Evolutionary conservation across 2,888 invertebrate species (phyloP), one percentile per base, ranked within the genome.

Genomic region (Caenorhabditis plicata): DNA sequence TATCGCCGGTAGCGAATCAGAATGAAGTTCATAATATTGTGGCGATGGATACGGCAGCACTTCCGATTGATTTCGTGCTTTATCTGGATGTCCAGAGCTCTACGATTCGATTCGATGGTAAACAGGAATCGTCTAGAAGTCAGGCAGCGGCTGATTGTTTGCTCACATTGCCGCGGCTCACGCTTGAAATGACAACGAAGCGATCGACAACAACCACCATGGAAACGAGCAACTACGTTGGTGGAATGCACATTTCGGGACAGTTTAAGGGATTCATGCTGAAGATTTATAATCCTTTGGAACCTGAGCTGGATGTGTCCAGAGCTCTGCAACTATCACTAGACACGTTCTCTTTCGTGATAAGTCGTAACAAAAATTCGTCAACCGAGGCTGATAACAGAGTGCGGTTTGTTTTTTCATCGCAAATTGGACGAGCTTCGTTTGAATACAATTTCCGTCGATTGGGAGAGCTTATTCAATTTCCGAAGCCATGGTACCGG

Each of bases 371-470:
- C 38, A 75, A 77, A 45, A 77, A 73, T 38, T 65, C 73, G 5
- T 53, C 66, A 13, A 55, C 29, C 9, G 74, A 75, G 36, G 47
- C 48, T 3, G 75, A 75, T 27, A 75, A 75, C 53, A 49, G 65
- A 35, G 75, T 76, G 31, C 53, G 71, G 46, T 50, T 60, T 9
- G 57, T 52, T 0, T 63, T 51, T 22, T 41, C 55, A 4, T 55
- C 61, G 1, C 55, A 61, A 53, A 71, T 82, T 36, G 77, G 79
- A 20, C 67, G 80, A 17, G 84, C 85, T 4, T 79, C 91, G 22
- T 96, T 98, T 83, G 94, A 95, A 81, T 98, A 96, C 83, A 96
- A 98, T 82, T 96, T 98, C 94, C 87, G 96, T 29, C 87, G 96
- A 0, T 84, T 98, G 63, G 90, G 92, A 0, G 98, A 98, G 85